These are phyloP conservation scores for Trididemnum miniatum DNA, from an alignment of 23 tunicate genomes.

Conservation along the genomic window DNA sequence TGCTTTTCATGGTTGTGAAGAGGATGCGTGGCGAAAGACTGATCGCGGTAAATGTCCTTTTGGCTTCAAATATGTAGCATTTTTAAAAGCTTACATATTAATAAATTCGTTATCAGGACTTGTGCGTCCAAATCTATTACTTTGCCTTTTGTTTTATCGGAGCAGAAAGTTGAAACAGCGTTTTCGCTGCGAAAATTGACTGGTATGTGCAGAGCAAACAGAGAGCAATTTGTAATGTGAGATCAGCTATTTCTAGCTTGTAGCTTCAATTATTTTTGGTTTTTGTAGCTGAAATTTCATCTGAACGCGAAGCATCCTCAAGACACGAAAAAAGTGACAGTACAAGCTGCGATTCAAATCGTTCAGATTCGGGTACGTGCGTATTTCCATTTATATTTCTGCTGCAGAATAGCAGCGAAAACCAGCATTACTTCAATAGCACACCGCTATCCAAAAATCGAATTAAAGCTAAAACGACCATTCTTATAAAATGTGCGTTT, in stretches of 20 bases:
- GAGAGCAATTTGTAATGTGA: neutral
- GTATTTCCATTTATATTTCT: neutral
- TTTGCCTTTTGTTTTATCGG: no score
- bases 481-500: no score
- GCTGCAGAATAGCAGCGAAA: no score
- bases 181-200: no score
- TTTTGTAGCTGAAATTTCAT: neutral
- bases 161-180: no score
- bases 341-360: neutral
- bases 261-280: neutral
- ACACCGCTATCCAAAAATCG: no score
- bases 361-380: constrained; percentile 38
- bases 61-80: no score
- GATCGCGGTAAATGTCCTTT: neutral
- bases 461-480: no score
- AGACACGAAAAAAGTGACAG: neutral
- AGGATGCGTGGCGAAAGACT: neutral
- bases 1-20: neutral
- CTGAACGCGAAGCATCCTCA: neutral
- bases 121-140: no score
- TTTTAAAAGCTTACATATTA: no score
- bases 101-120: no score
- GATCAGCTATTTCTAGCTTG: neutral
- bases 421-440: no score
- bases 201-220: neutral